A percentile compares a stretch with the other conserved stretches of the same genome.
Evolutionary conservation across 2,888 invertebrate genomes (phyloP).

Genomic region (Cataglyphis livida): DNA sequence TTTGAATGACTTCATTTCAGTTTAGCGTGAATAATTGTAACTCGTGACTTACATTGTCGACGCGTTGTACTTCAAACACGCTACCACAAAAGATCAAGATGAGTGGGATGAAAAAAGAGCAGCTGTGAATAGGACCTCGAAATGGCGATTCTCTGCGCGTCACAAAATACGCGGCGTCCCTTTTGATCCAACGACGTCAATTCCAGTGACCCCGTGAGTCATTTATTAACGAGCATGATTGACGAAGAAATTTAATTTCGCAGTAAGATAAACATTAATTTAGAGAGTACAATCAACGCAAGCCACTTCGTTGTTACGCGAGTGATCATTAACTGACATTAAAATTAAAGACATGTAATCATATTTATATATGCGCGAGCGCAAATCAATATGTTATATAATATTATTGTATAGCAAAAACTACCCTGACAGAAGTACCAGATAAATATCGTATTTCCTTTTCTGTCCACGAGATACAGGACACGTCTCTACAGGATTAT

Average conservation of each 20-base stretch:
- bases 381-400: background rate
- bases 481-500: conserved; percentile 82
- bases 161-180: conserved; percentile 60
- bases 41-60: conserved; percentile 65
- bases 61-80: conserved; percentile 55
- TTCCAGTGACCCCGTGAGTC: conserved; percentile 47
- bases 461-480: conserved; percentile 60
- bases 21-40: conserved; percentile 76
- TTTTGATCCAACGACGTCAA: conserved; percentile 52
- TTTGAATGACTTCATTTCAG: conserved; percentile 42
- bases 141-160: conserved; percentile 78
- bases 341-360: background rate
- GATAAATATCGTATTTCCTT: conserved; percentile 52
- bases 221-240: conserved; percentile 45
- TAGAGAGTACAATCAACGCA: background rate
- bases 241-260: conserved; percentile 43
- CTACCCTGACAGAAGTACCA: background rate
- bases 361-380: background rate
- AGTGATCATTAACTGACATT: background rate
- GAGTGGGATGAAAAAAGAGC: conserved; percentile 60
- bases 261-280: conserved; percentile 30
- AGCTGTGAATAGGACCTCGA: conserved; percentile 72
- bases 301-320: background rate
- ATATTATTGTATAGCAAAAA: background rate
- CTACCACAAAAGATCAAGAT: conserved; percentile 65